phyloP scores from a whole-genome alignment of 2,113 vertebrate genomes.

The Dasyprocta punctata region DNA sequence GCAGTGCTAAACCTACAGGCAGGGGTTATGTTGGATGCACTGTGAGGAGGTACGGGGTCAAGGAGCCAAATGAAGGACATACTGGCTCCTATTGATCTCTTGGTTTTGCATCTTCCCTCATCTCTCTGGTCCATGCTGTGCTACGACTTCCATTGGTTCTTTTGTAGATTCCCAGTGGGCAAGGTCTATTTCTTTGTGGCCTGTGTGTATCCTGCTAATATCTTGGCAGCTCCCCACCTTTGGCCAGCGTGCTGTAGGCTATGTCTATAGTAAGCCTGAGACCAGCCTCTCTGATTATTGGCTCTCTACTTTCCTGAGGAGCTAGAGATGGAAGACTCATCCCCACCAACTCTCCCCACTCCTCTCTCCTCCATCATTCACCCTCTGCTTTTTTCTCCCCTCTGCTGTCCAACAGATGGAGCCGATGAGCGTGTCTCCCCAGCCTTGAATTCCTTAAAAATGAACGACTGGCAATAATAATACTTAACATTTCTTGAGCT shows the following conservation, averaged over 20 bases:
- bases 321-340: not conserved
- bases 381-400: not conserved
- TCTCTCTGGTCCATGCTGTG: not conserved
- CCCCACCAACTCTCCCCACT: not conserved
- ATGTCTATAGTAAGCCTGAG: not conserved
- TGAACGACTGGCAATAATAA: not conserved
- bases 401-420: not conserved
- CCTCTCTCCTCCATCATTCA: accelerated
- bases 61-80: not conserved
- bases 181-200: not conserved
- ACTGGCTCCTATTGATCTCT: not conserved
- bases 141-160: constrained; percentile 22
- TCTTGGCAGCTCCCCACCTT: not conserved
- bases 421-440: not conserved
- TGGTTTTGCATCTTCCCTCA: not conserved
- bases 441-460: not conserved
- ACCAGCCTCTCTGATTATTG: not conserved
- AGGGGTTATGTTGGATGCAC: not conserved
- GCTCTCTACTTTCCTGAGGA: not conserved
- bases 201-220: not conserved
- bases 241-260: not conserved
- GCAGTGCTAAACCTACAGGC: not conserved
- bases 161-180: not conserved
- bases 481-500: not conserved
- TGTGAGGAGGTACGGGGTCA: not conserved